A percentile compares a stretch with the other conserved stretches of the same genome.
Evolutionary conservation across 1,140 invertebrate genomes (phyloP).

Genomic region (Probaryconus sp.): DNA sequence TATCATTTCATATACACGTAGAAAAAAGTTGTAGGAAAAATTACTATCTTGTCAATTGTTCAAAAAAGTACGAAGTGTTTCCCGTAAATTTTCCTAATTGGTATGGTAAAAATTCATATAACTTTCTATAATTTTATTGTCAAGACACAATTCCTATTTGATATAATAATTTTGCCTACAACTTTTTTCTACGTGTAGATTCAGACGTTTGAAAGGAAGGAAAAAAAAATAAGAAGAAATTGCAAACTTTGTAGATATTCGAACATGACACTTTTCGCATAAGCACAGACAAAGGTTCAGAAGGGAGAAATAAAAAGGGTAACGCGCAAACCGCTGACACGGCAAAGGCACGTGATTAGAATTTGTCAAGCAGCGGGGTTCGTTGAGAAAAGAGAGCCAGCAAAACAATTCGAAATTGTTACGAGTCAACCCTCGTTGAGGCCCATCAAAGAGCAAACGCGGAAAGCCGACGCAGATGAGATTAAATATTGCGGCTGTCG

Average conservation of each 20-base stretch:
- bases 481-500: constrained; percentile 20
- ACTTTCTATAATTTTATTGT: too few relatives aligned
- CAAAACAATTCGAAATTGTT: constrained; percentile 26
- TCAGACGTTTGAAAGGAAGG: too few relatives aligned
- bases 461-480: constrained; percentile 11
- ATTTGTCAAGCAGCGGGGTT: too few relatives aligned
- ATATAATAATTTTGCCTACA: too few relatives aligned
- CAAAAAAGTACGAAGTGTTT: too few relatives aligned
- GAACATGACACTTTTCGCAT: constrained; percentile 19
- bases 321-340: constrained; percentile 3
- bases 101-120: too few relatives aligned
- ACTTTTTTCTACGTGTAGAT: too few relatives aligned
- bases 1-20: too few relatives aligned
- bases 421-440: constrained; percentile 6
- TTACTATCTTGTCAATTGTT: too few relatives aligned
- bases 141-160: too few relatives aligned
- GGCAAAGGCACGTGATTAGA: constrained; percentile 19
- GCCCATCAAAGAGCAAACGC: constrained; percentile 19
- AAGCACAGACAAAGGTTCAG: constrained; percentile 6
- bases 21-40: too few relatives aligned
- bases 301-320: constrained; percentile 5
- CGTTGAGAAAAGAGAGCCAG: neutral
- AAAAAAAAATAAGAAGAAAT: constrained; percentile 12
- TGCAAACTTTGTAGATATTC: constrained; percentile 26
- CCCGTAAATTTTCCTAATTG: too few relatives aligned